These are phyloP conservation scores for Samia ricini DNA, from an alignment of 1,140 invertebrate genomes.

Conservation along the genomic window DNA sequence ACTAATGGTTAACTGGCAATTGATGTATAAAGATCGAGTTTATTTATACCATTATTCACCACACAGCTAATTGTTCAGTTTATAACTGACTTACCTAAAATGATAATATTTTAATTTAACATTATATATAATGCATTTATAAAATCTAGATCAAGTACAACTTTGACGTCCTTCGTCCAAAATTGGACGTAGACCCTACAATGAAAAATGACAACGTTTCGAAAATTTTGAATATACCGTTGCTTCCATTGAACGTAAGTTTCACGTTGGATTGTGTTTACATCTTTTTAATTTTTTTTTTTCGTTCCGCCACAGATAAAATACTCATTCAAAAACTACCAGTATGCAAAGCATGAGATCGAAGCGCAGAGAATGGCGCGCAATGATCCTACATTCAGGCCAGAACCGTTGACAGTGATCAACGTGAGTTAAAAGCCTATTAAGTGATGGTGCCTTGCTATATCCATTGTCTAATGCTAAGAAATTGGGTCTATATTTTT, in stretches of 20 bases:
- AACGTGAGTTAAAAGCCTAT: conserved; percentile 78
- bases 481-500: no score
- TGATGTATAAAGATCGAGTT: no score
- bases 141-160: conserved; percentile 79
- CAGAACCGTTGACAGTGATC: conserved; percentile 80
- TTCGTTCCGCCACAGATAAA: conserved; percentile 77
- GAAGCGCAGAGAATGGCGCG: conserved; percentile 74
- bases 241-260: conserved; percentile 86
- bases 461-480: no score
- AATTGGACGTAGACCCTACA: conserved; percentile 79
- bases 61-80: no score
- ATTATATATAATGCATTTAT: conserved; percentile 16
- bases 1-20: no score
- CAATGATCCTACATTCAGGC: conserved; percentile 80
- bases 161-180: conserved; percentile 83
- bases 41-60: no score
- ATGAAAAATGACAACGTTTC: conserved; percentile 61
- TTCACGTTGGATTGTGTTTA: conserved; percentile 8
- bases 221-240: conserved; percentile 79
- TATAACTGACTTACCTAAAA: neutral
- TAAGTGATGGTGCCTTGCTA: no score
- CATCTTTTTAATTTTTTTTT: conserved; percentile 33
- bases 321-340: conserved; percentile 80
- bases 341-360: conserved; percentile 77
- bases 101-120: no score